Conservation (phyloP, 64 coral and sea anemone species). For the Stichodactyla helianthus region DNA sequence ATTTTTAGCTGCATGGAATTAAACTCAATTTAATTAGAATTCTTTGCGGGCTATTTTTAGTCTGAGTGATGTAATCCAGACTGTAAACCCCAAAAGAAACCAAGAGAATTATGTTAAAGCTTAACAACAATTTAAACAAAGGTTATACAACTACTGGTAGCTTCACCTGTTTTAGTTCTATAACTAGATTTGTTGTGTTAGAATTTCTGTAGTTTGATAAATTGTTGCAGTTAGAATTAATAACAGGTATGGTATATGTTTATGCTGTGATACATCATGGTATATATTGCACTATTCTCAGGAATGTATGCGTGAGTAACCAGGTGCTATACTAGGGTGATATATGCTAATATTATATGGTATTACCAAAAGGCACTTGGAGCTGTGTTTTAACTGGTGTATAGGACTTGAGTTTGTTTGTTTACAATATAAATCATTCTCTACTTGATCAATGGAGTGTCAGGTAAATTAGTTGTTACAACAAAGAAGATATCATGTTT, state of each 20-base stretch:
- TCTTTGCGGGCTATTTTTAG: not conserved
- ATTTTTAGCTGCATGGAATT: not conserved
- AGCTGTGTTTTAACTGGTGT: not conserved
- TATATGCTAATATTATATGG: no score
- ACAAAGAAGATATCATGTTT: not conserved
- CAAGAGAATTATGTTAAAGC: not conserved
- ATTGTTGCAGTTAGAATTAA: not conserved
- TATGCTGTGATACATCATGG: not conserved
- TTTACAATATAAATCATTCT: not conserved
- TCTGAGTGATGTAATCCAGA: not conserved
- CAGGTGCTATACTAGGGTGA: no score
- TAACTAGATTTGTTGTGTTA: not conserved
- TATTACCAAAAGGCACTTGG: not conserved
- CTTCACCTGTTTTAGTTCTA: not conserved
- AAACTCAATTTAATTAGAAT: not conserved
- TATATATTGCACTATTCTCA: not conserved
- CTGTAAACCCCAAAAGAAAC: not conserved
- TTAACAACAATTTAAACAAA: not conserved
- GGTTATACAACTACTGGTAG: not conserved
- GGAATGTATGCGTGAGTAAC: not conserved
- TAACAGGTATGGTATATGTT: not conserved
- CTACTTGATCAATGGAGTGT: not conserved
- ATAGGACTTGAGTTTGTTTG: not conserved
- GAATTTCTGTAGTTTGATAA: not conserved
- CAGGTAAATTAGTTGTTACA: not conserved